Percentiles rank a stretch among this genome's conserved stretches.
phyloP scores from a whole-genome alignment of 2,113 vertebrate genomes.

The Atlantisia rogersi region DNA sequence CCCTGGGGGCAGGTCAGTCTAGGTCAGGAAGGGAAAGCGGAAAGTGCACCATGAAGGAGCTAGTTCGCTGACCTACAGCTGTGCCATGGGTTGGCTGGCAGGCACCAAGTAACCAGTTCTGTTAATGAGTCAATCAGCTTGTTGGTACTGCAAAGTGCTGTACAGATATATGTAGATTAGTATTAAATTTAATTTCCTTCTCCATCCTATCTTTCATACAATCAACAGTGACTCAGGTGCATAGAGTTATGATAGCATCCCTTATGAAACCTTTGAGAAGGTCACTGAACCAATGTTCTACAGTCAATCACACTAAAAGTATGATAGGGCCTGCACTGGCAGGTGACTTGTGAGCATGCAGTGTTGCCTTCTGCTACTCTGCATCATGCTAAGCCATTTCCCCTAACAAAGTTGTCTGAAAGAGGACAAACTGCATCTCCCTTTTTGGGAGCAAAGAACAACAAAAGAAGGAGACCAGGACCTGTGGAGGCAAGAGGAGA shows the following conservation, averaged over 20 bases:
- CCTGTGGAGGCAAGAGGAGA: not conserved
- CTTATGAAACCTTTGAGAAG: not conserved
- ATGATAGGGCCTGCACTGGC: not conserved
- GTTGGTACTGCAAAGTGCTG: not conserved
- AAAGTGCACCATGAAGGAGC: accelerated
- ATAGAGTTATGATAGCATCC: not conserved
- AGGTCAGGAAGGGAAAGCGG: not conserved
- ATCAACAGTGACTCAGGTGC: not conserved
- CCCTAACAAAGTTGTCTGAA: not conserved
- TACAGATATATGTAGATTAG: not conserved
- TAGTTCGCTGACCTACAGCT: not conserved
- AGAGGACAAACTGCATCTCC: not conserved
- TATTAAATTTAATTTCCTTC: not conserved
- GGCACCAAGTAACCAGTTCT: not conserved
- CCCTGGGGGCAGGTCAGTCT: not conserved
- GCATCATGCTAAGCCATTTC: not conserved
- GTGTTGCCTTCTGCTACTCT: not conserved
- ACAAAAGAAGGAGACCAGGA: not conserved
- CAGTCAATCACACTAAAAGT: not conserved
- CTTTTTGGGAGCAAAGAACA: not conserved
- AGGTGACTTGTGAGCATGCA: not conserved
- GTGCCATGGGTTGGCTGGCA: not conserved
- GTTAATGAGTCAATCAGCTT: not conserved
- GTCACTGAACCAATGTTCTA: not conserved
- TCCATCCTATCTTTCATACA: not conserved